A percentile compares a stretch with the other conserved stretches of the same genome.
phyloP scores from a whole-genome alignment of 1,140 invertebrate species.

The Nymphalis io region DNA sequence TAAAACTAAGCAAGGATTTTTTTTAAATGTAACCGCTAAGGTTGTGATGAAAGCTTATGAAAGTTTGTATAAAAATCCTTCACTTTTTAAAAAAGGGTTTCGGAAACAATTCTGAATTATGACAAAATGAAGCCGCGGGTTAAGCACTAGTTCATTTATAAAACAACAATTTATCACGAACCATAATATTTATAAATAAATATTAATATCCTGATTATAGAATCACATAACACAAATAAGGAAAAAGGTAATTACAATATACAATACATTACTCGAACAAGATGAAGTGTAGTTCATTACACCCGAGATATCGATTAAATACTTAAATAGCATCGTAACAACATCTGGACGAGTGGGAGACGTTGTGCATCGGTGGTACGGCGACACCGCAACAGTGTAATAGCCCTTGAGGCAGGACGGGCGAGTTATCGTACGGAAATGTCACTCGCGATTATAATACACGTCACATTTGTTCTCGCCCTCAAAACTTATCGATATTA shows the following conservation, averaged over 20 bases:
- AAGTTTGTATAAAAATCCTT: no score
- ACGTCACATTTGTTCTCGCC: conserved; percentile 51
- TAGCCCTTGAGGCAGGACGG: conserved; percentile 45
- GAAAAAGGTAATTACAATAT: conserved; percentile 28
- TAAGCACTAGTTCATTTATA: no score
- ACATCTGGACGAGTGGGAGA: conserved; percentile 41
- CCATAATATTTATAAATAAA: neutral
- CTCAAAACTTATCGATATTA: conserved; percentile 50
- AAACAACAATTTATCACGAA: conserved; percentile 2
- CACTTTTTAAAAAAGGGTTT: no score
- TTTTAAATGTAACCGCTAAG: no score
- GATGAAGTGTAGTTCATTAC: conserved; percentile 42
- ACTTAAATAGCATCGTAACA: conserved; percentile 33
- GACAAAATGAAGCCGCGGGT: no score
- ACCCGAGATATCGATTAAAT: conserved; percentile 48
- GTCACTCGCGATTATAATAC: conserved; percentile 58
- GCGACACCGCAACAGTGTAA: conserved; percentile 29
- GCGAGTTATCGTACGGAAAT: conserved; percentile 68
- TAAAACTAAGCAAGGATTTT: no score
- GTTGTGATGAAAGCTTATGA: no score
- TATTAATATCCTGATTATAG: neutral
- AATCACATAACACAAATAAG: conserved; percentile 6
- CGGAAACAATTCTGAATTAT: no score
- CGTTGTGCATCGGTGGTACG: conserved; percentile 14
- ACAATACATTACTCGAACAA: conserved; percentile 17